Base-by-base conservation (phyloP, 2,888 invertebrate species). In the Ceraclea dissimilis region DNA sequence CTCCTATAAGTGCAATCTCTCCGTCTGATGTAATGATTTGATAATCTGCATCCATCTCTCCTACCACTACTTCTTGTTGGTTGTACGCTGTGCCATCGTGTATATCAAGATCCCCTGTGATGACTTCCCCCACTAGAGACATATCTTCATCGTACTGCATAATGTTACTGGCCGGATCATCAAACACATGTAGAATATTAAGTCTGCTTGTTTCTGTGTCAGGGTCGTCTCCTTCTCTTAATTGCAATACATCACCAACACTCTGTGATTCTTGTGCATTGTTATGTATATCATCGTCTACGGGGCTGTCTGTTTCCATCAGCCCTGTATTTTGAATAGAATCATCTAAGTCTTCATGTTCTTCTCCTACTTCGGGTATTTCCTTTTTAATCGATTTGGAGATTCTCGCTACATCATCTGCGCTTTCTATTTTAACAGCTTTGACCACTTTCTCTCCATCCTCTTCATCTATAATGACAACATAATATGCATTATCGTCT, bases 351-450 rank as follows among this genome's bases (percentile, higher is more conserved):
- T 49, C 49, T 49, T 33, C 19, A 20, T 51, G 20, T 18, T 2
- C 2, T n/a, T 43, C 21, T 6, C 19, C 21, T n/a, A 20, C 43
- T 20, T 26, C 53, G 5, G 4, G 44, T 43, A 19, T 44, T 22
- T 51, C 71, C 10, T 26, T 10, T 70, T 46, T 70, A 65, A 55
- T 72, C 66, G 68, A n/a, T 17, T 49, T 18, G 21, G 16, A 8
- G n/a, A 19, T 5, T 47, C 51, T 47, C 33, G 20, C 62, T n/a
- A 70, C 70, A 61, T 65, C 67, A 39, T 75, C 75, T 62, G 76
- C 74, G 66, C 75, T 74, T 65, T 75, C 74, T 2, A 76, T 64
- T 22, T 77, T 77, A 17, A 76, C 74, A 20, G 71, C 74, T 52
- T 59, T 64, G 62, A 56, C 47, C 5, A 46, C 43, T 52, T 61